Evolutionary conservation across 30 jellyfish, hydroid and myxozoan genomes (phyloP), one percentile per base, ranked within the genome.

Genomic region (Chrysaora quinquecirrha): DNA sequence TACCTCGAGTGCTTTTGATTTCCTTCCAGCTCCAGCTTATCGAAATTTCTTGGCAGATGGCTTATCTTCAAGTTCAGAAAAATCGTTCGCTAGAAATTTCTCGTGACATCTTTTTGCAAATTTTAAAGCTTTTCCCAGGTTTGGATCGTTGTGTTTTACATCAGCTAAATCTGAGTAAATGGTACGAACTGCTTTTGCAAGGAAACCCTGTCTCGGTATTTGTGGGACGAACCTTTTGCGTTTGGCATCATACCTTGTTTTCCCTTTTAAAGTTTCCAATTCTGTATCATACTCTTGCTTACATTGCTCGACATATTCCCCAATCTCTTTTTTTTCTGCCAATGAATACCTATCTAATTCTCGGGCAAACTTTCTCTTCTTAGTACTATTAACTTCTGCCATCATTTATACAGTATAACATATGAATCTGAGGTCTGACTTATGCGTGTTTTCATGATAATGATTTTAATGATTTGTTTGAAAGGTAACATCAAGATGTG

Each of bases 101-200:
- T 29, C 35, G 68, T 35, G 35, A 46, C 43, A 6, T 23, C 48
- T 23, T 68, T 14, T 63, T 10, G 97, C 96, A 10, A 89, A 78
- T 52, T 89, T 89, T 14, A 89, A 19, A 30, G 96, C 96, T 67
- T 54, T 84, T 18, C 22, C 67, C 20, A 82, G 75, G 7, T n/a
- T 32, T 52, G 96, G 93, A 52, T 84, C 90, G 66, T 84, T 52
- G 73, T 83, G 89, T 27, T 34, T 25, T 4, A 52, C 67, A 30
- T 89, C 93, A 20, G 71, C 38, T 64, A 89, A 84, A 76, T 89
- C 93, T 9, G 97, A 9, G 54, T 89, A 83, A 60, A 83, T 83
- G 74, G 16, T 31, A 2, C 96, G 78, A 30, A 89, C 96, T 30
- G 96, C 88, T 46, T 64, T 49, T 71, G 96, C 94, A 23, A 87